Evolutionary conservation across 2,113 vertebrate genomes (phyloP).

Genomic region (Tympanuchus pallidicinctus): DNA sequence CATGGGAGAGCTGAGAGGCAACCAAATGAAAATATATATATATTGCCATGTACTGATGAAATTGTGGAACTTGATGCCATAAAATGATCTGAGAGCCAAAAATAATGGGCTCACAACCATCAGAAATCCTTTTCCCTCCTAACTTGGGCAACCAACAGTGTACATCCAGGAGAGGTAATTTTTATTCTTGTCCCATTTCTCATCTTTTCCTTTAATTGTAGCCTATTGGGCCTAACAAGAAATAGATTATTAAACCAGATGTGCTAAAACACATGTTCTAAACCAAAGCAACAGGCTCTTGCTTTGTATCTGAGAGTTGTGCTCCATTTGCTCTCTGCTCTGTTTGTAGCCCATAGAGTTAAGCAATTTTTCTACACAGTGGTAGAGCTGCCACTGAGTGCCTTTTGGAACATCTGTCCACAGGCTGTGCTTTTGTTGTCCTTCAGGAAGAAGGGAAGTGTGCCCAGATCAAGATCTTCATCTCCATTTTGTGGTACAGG

Average conservation of each 20-base stretch:
- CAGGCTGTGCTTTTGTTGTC: neutral
- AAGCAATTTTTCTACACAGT: neutral
- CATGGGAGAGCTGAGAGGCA: neutral
- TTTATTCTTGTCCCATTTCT: neutral
- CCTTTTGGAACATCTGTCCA: neutral
- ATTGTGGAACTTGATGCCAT: neutral
- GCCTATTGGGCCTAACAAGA: neutral
- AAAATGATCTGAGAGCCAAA: neutral
- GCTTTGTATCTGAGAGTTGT: neutral
- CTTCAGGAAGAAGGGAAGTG: neutral
- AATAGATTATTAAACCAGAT: neutral
- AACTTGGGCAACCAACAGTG: neutral
- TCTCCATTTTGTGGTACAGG: neutral
- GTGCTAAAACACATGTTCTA: neutral
- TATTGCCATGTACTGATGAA: neutral
- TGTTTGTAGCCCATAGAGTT: neutral
- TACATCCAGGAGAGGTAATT: neutral
- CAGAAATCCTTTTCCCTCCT: neutral
- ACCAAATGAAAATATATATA: neutral
- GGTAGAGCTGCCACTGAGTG: neutral
- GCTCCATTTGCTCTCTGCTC: neutral
- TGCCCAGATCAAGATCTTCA: neutral
- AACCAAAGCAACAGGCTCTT: neutral
- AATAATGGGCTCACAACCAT: neutral
- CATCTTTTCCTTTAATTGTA: neutral